These are phyloP conservation scores for Dastarcus helophoroides DNA, from an alignment of 2,888 invertebrate species.

Conservation along the genomic window DNA sequence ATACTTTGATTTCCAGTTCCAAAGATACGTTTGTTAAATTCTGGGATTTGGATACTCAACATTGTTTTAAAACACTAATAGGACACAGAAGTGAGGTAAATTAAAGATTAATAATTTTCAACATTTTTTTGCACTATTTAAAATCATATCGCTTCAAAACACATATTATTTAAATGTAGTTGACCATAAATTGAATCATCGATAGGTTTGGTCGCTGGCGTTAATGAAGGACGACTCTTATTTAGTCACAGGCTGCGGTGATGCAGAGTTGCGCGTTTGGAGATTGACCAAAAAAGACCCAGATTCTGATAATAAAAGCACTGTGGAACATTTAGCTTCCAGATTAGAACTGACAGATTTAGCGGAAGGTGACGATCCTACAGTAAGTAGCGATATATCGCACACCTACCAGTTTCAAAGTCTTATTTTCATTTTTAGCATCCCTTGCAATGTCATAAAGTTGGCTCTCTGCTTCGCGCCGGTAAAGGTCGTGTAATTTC, in stretches of 20 bases:
- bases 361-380: conserved; percentile 42
- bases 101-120: no score
- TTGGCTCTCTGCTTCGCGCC: conserved; percentile 68
- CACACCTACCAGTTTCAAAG: no score
- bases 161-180: no score
- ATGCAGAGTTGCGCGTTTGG: conserved; percentile 78
- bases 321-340: conserved; percentile 40
- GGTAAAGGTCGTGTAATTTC: conserved; percentile 71
- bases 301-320: conserved; percentile 34
- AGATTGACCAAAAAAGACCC: conserved; percentile 50
- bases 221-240: conserved; percentile 68
- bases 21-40: conserved; percentile 94
- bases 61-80: conserved; percentile 90
- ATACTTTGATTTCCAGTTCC: conserved; percentile 68
- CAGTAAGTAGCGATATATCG: conserved; percentile 36
- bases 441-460: conserved; percentile 62
- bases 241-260: conserved; percentile 79
- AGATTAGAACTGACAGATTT: conserved; percentile 42
- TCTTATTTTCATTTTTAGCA: conserved; percentile 36
- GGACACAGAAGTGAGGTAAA: conserved; percentile 77
- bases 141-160: background rate
- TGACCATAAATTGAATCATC: no score
- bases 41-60: conserved; percentile 92
- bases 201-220: conserved; percentile 74
- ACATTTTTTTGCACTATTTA: background rate